Evolutionary conservation across 2,797 vertebrate species (phyloP), one percentile per base, ranked within the genome.

Genomic region (Vultur gryphus): DNA sequence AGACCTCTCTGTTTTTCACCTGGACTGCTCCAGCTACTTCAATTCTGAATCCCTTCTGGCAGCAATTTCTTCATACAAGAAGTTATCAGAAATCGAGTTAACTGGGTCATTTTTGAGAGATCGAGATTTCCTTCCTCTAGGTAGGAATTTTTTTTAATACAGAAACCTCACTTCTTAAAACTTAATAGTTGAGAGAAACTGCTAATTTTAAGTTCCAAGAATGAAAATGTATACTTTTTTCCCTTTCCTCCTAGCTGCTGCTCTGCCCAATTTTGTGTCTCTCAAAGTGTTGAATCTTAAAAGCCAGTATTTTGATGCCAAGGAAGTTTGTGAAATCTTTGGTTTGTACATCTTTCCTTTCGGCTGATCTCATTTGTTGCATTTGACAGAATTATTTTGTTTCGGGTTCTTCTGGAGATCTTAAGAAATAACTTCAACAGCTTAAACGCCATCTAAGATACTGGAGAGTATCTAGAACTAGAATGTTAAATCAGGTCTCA

Each of bases 61-160:
- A 70, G 59, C 44, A 71, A 72, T 96, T 66, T 83, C 91, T 91
- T 93, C 88, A 31, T 80, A 87, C 76, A 95, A 94, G 78, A 95
- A 95, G 90, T 73, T 97, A n/a, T 62, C 75, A 75, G 91, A 97
- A 90, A 86, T 97, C 52, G 73, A 64, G 9, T 57, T 97, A 78
- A 93, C 41, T 59, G 89, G 55, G 49, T 39, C 6, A 31, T 90
- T 84, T 91, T 92, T 97, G 59, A 20, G 72, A 65, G 43, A 80
- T 11, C 2, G 4, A 54, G 66, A 79, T n/a, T 62, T 89, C 12
- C 19, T 66, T 58, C 57, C 33, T 64, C 72, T 91, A 43, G 57
- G 93, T 96, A 93, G 59, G 84, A 54, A 17, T 37, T 17, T 46
- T 43, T 41, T 85, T 57, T 44, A 37, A 65, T 31, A 87, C n/a